A percentile compares a stretch with the other conserved stretches of the same genome.
Evolutionary conservation across 2,797 vertebrate genomes (phyloP).

Genomic region (Mastacembelus armatus): DNA sequence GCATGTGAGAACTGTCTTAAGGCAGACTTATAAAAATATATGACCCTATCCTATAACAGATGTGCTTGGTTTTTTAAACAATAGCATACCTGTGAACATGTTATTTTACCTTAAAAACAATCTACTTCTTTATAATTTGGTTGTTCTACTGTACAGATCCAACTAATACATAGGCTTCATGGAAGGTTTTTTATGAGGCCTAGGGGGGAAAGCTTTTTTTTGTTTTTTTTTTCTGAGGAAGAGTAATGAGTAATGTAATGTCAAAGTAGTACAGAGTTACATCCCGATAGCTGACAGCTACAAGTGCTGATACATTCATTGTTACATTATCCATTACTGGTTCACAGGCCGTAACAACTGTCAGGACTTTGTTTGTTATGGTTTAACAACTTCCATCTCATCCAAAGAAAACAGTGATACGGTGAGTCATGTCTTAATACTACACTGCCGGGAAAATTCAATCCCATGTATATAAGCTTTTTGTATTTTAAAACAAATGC

Average conservation of each 20-base stretch:
- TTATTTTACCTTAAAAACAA: slow-evolving; percentile 16
- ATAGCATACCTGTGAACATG: not conserved
- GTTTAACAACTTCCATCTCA: not conserved
- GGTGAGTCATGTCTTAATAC: slow-evolving; percentile 48
- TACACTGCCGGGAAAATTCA: slow-evolving; percentile 70
- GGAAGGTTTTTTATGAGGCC: too few species aligned
- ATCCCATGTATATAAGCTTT: slow-evolving; percentile 56
- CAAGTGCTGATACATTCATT: too few species aligned
- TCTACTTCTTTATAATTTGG: too few species aligned
- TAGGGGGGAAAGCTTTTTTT: too few species aligned
- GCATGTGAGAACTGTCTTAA: not conserved
- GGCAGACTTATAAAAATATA: not conserved
- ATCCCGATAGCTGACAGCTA: too few species aligned
- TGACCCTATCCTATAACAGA: not conserved
- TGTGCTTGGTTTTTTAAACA: slow-evolving; percentile 12
- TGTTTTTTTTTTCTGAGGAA: too few species aligned
- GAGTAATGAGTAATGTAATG: too few species aligned
- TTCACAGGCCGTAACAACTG: not conserved
- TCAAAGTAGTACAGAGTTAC: too few species aligned
- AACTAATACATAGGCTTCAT: too few species aligned
- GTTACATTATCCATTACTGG: not conserved
- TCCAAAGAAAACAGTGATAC: slow-evolving; percentile 45
- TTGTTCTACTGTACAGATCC: too few species aligned
- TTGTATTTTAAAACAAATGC: slow-evolving; percentile 78
- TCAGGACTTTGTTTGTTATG: not conserved